These are phyloP conservation scores for Timandra comae DNA, from an alignment of 2,888 invertebrate genomes.

Conservation along the genomic window DNA sequence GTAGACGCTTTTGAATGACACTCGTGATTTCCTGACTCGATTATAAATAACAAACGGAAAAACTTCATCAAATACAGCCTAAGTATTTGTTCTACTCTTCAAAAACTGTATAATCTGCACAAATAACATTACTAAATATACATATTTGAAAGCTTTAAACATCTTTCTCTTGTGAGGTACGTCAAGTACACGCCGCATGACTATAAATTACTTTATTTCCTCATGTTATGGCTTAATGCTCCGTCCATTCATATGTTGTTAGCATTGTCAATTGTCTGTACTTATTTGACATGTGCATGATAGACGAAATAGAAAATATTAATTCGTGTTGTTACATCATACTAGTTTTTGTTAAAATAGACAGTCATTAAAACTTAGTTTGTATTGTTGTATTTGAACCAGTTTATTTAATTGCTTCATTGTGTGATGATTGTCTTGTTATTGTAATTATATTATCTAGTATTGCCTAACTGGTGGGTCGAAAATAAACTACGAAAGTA, in stretches of 20 bases:
- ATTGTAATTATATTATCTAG: constrained; percentile 29
- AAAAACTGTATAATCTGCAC: constrained; percentile 7
- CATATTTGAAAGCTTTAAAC: neutral
- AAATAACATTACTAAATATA: constrained; percentile 15
- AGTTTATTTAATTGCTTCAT: constrained; percentile 24
- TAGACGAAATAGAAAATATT: no score
- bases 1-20: constrained; percentile 44
- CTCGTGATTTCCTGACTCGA: constrained; percentile 45
- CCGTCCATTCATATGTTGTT: constrained; percentile 28
- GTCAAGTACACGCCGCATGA: constrained; percentile 8
- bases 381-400: constrained; percentile 34
- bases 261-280: no score
- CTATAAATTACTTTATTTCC: constrained; percentile 33
- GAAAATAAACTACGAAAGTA: constrained; percentile 36
- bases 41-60: constrained; percentile 31
- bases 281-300: no score
- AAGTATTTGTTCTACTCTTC: constrained; percentile 18
- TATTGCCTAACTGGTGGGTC: constrained; percentile 26
- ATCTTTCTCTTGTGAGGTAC: neutral
- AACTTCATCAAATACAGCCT: constrained; percentile 26
- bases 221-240: constrained; percentile 31
- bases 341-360: constrained; percentile 36
- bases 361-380: constrained; percentile 36
- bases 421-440: constrained; percentile 27
- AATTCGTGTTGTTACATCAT: constrained; percentile 33